phyloP scores from a whole-genome alignment of 2,797 vertebrate species.

The Anguilla pacifica region DNA sequence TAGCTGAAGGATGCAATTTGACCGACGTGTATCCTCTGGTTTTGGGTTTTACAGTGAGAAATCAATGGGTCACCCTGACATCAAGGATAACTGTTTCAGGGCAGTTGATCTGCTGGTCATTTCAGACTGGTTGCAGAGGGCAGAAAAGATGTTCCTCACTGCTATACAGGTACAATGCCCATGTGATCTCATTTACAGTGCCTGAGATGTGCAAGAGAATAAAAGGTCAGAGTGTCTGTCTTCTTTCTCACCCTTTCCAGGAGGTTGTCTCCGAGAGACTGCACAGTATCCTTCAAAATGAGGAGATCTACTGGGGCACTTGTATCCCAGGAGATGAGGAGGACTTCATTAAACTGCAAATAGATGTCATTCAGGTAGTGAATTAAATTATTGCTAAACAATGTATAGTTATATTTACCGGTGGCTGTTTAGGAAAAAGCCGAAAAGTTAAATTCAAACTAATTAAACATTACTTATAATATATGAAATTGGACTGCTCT shows the following conservation, averaged over 20 bases:
- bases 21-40: background rate
- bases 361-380: constrained; percentile 65
- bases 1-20: background rate
- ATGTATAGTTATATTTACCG: background rate
- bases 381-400: background rate
- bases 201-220: background rate
- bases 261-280: constrained; percentile 31
- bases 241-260: constrained; percentile 42
- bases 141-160: constrained; percentile 42
- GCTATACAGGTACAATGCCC: constrained; percentile 48
- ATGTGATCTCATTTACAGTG: constrained; percentile 17
- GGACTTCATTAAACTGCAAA: constrained; percentile 48
- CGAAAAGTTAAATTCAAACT: background rate
- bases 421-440: background rate
- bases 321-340: constrained; percentile 47
- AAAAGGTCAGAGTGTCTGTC: background rate
- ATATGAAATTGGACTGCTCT: background rate
- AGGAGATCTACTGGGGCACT: background rate
- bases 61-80: background rate
- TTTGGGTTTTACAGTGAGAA: constrained; percentile 50
- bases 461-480: background rate
- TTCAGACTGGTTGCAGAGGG: constrained; percentile 41
- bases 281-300: constrained; percentile 46
- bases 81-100: constrained; percentile 30
- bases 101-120: constrained; percentile 43